Percentiles rank a stretch among this genome's conserved stretches.
Conservation (phyloP, 1,140 invertebrate genomes). For the Trichonephila clavata region DNA sequence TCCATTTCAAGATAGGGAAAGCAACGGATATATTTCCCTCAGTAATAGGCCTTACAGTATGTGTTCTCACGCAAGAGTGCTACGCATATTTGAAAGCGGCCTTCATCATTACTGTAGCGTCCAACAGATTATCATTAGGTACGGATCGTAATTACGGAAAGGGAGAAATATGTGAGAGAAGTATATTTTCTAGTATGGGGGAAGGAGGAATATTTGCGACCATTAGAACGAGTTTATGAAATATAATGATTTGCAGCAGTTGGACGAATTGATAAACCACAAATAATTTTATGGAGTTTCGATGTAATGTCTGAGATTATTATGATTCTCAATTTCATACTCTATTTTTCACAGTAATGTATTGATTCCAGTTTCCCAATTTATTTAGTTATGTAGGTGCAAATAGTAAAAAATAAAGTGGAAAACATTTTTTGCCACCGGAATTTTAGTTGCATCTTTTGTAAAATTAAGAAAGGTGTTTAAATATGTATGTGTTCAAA, state of each 20-base stretch:
- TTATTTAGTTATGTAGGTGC: too few relatives aligned
- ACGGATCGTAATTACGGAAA: constrained; percentile 12
- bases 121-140: constrained; percentile 22
- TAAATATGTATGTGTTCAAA: too few relatives aligned
- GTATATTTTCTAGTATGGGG: neutral
- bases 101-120: neutral
- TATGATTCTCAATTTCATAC: too few relatives aligned
- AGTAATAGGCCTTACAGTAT: neutral
- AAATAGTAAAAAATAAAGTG: too few relatives aligned
- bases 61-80: constrained; percentile 4
- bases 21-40: neutral
- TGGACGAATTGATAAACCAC: too few relatives aligned
- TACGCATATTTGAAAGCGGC: neutral
- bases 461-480: too few relatives aligned
- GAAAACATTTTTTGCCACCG: too few relatives aligned
- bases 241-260: neutral
- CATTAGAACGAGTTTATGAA: neutral
- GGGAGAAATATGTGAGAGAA: neutral
- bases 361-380: too few relatives aligned
- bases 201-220: neutral
- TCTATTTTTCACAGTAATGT: too few relatives aligned
- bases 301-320: too few relatives aligned
- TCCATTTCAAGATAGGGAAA: neutral
- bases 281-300: too few relatives aligned
- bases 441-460: too few relatives aligned